Evolutionary conservation across 2,797 vertebrate species (phyloP), one percentile per base, ranked within the genome.

Genomic region (Loriculus beryllinus): DNA sequence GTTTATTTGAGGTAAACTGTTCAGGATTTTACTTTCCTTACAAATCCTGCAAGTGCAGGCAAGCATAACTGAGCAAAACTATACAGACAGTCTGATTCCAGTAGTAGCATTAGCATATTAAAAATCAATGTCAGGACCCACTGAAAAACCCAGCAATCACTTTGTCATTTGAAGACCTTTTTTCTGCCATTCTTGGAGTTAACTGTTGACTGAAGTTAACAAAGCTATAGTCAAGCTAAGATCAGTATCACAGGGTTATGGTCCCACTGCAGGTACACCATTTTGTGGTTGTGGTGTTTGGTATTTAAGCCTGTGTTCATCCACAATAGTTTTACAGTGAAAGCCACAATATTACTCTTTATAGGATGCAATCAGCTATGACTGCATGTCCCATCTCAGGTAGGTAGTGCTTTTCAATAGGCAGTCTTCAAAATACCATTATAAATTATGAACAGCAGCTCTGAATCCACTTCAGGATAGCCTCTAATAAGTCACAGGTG

Each of bases 401-500:
- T 72, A 7, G 5, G 51, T 74, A 37, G 64, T 67, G 31, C 70
- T 94, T 83, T 86, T 93, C 51, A 23, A 20, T 19, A 77, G 77
- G 37, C 59, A 6, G 20, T 47, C 92, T 89, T 95, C 91, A 83
- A 88, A 95, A 91, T 77, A 77, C 37, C 22, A 4, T 85, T 75
- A 60, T 92, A 59, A 91, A 86, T 93, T 82, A 89, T 62, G 70
- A 78, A 52, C 48, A 70, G 68, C 60, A 68, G 85, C 91, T 95
- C 86, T 95, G 92, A 90, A 94, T 77, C 49, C 54, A 9, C 48
- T 40, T 43, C 83, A 64, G 64, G 67, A 14, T 31, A 75, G 71
- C 49, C 18, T 40, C 79, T 71, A 52, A 14, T 77, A 91, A 93
- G 94, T 96, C 96, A 97, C 82, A 85, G 70, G 52, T 83, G 81